A percentile compares a stretch with the other conserved stretches of the same genome.
These are phyloP conservation scores for Xenus cinereus DNA, from an alignment of 2,113 vertebrate genomes.

Conservation along the genomic window DNA sequence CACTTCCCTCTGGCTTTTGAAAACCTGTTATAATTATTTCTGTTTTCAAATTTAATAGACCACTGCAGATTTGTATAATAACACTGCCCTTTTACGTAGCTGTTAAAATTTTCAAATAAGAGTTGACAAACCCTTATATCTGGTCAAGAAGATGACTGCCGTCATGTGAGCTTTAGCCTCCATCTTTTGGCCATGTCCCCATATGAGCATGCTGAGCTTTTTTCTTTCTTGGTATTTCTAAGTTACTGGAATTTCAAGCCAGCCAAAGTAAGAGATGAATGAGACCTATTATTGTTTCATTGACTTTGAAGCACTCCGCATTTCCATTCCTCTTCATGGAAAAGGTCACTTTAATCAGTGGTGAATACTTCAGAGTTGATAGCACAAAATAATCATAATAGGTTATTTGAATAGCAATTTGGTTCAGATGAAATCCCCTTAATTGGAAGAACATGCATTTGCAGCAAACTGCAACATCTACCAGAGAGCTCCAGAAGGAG, in stretches of 20 bases:
- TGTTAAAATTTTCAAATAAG: not conserved
- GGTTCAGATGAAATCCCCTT: not conserved
- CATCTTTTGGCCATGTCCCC: not conserved
- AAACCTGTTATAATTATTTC: not conserved
- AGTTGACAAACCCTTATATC: not conserved
- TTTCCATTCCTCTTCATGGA: not conserved
- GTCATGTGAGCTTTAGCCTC: not conserved
- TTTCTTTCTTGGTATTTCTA: not conserved
- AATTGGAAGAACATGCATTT: not conserved
- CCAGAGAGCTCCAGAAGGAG: not conserved
- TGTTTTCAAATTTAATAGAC: not conserved
- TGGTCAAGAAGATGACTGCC: not conserved
- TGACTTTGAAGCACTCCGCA: conserved; percentile 5
- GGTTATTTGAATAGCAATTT: conserved; percentile 37
- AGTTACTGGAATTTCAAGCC: not conserved
- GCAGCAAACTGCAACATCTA: not conserved
- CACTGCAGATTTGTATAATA: not conserved
- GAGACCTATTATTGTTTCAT: conserved; percentile 7
- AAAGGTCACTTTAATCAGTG: conserved; percentile 60
- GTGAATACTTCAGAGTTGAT: conserved; percentile 23
- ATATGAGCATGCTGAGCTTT: not conserved
- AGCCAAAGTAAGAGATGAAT: not conserved
- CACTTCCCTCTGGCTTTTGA: not conserved
- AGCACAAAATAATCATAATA: conserved; percentile 25
- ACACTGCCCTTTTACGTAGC: not conserved